phyloP scores from a whole-genome alignment of 2,113 vertebrate species.

The Pomatostomus ruficeps region DNA sequence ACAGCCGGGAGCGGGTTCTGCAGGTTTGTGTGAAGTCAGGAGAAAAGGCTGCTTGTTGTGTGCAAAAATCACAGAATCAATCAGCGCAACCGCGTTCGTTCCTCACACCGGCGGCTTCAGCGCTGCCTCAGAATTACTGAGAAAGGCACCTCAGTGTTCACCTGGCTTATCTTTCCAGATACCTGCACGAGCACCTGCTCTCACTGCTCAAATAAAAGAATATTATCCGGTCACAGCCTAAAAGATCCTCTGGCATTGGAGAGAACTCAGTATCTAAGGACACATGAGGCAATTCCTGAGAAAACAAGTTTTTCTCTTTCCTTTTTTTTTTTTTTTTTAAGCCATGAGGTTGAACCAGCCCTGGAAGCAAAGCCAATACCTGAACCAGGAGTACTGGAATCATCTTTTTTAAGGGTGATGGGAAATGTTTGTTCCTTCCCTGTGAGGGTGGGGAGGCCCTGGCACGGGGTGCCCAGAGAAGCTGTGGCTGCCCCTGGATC shows the following conservation, averaged over 20 bases:
- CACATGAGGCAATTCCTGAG: background rate
- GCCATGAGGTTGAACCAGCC: background rate
- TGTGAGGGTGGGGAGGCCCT: background rate
- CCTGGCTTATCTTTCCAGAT: background rate
- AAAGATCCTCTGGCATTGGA: background rate
- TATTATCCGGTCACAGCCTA: background rate
- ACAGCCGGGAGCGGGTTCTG: constrained; percentile 5
- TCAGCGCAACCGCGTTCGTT: background rate
- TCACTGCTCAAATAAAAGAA: background rate
- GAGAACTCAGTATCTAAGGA: background rate
- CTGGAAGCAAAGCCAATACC: background rate
- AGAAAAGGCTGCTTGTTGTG: background rate
- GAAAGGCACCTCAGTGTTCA: background rate
- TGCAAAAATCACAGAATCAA: background rate
- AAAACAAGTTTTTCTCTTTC: background rate
- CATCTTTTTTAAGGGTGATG: background rate
- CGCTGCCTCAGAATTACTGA: background rate
- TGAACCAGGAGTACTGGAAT: background rate
- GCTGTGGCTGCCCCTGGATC: background rate
- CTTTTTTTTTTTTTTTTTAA: background rate
- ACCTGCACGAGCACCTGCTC: background rate
- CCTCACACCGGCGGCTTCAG: background rate
- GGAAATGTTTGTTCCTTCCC: background rate
- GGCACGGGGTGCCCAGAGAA: background rate
- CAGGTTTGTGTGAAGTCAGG: background rate